Base-by-base conservation (phyloP, 1,140 invertebrate species). In the Bursaphelenchus mucronatus region DNA sequence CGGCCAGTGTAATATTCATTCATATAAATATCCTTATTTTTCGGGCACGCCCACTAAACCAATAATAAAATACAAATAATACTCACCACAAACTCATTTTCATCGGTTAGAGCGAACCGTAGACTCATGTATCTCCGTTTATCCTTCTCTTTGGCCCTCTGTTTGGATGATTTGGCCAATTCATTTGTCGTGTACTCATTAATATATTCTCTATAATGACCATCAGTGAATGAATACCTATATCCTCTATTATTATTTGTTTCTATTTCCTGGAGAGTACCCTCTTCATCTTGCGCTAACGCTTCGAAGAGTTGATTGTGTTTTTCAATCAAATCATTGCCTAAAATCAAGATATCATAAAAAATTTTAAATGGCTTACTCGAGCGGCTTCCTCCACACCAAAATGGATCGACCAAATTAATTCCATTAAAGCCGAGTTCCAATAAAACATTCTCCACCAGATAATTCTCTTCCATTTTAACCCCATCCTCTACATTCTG, bases 171-270 rank as follows among this genome's bases (percentile, higher is more conserved):
- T 66, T 67, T 71, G 13, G 73, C 68, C 13, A 75, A 65, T n/a
- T 74, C 72, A 54, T 73, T 74, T 11, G 61, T 66, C 11, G 59
- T 45, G 62, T 70, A 74, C 19, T 73, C 50, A 52, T 74, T 74
- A 8, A 70, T 54, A 41, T 74, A 74, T 11, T 76, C 52, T 19
- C 73, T 45, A 55, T 74, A 76, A 6, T 45, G 43, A 17, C 62
- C 73, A 54, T 73, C 71, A 19, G 74, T 68, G 58, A 73, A 73
- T 0, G 56, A 52, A 9, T 76, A 56, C 19, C 71, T 73, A 63
- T 68, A 76, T 15, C 70, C 70, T 41, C 71, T 49, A 44, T 69
- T 45, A 30, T 51, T 61, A 30, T 30, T 30, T 30, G 30, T 30
- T 30, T 30, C 30, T 30, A 30, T 30, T 30, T 30, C 30, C 30